These are phyloP conservation scores for Colletes latitarsis DNA, from an alignment of 1,140 invertebrate genomes.

Conservation along the genomic window DNA sequence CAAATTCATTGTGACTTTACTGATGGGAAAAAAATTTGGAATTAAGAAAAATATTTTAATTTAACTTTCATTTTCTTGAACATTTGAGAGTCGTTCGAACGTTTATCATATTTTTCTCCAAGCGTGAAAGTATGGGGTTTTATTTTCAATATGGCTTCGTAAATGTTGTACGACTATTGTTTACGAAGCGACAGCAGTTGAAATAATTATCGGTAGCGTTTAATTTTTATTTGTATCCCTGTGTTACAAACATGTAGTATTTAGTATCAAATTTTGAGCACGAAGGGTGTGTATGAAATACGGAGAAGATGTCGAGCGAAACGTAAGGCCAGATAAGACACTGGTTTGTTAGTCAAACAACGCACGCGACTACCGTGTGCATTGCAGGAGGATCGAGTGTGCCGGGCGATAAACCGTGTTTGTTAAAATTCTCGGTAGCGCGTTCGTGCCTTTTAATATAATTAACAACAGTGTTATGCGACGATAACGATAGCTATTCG, in stretches of 20 bases:
- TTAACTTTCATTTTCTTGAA: no score
- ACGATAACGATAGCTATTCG: neutral
- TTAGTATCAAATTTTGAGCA: neutral
- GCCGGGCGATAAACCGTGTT: slow-evolving; percentile 31
- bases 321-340: slow-evolving; percentile 19
- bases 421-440: slow-evolving; percentile 19
- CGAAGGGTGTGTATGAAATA: neutral
- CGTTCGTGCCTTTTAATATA: slow-evolving; percentile 1
- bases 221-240: neutral
- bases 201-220: no score
- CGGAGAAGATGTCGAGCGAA: neutral
- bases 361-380: slow-evolving; percentile 8
- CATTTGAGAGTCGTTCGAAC: no score
- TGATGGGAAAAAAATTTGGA: no score
- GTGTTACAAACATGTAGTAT: no score
- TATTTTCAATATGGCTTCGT: no score
- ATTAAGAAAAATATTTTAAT: no score
- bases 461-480: slow-evolving; percentile 9
- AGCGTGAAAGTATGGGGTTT: no score
- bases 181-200: no score
- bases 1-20: no score
- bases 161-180: no score
- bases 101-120: no score
- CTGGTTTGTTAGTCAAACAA: slow-evolving; percentile 38
- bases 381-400: slow-evolving; percentile 7